Base-by-base conservation (phyloP, 2,888 invertebrate species). In the Lepas anatifera region DNA sequence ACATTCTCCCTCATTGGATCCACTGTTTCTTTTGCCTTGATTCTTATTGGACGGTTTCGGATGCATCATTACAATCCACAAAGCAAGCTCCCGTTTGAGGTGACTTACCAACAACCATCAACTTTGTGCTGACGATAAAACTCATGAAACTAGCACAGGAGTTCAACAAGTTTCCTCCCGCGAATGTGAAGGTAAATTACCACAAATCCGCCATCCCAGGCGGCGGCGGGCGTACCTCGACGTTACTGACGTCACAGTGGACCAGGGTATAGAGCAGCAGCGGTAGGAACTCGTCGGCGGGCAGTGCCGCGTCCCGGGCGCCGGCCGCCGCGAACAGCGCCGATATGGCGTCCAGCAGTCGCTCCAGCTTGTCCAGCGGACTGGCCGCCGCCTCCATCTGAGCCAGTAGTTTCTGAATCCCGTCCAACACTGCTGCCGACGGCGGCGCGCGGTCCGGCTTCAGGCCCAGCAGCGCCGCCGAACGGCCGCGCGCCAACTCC, bases 321-420 rank as follows among this genome's bases (percentile, higher is more conserved):
- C 58, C 58, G 22, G 35, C 74, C 64, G 84, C 77, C 73, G 78
- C 77, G 71, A 80, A 92, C 80, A 95, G 92, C 71, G 89, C 86
- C 64, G 92, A 90, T 76, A 94, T 92, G 73, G 92, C 89, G 69
- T 89, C 88, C n/a, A 95, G 83, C 71, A 97, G 86, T 77, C 92
- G 87, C 80, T 97, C 95, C 73, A 97, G 83, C 79, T 97, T 97
- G 78, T 95, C 94, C 75, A 95, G 81, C 0, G 96, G 96, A 39
- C 95, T 89, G 80, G 95, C 95, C 35, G 94, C 91, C 78, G 88
- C 89, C 82, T 95, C 95, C 81, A 96, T 87, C 76, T 88, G 87
- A 72, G 87, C 84, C 77, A 96, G 85, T 10, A 66, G 27, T n/a
- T 41, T 37, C 13, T 25, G 39, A 25, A 25, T 27, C 27, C 39